Conservation (phyloP, 2,888 invertebrate species). For the Catocala nupta region DNA sequence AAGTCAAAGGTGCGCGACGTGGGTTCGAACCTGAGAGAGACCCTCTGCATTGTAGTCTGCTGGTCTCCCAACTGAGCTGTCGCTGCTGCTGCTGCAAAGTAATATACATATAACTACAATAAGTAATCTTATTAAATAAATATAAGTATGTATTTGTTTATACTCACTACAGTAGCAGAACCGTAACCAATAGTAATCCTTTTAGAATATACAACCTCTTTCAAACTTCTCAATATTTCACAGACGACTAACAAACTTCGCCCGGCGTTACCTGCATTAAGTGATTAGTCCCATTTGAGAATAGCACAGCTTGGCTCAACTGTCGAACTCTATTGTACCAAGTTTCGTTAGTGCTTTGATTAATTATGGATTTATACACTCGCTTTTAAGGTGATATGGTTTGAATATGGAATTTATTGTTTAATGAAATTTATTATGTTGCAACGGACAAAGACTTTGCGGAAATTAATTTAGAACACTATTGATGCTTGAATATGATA, state of each 20-base stretch:
- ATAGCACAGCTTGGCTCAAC: conserved; percentile 72
- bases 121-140: too few relatives aligned
- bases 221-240: conserved; percentile 80
- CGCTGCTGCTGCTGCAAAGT: too few relatives aligned
- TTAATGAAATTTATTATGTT: neutral
- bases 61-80: too few relatives aligned
- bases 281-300: conserved; percentile 84
- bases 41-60: too few relatives aligned
- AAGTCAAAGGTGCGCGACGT: too few relatives aligned
- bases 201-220: conserved; percentile 60
- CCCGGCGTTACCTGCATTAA: conserved; percentile 74
- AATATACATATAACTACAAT: too few relatives aligned
- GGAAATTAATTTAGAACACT: too few relatives aligned
- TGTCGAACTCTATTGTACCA: conserved; percentile 60
- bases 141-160: too few relatives aligned
- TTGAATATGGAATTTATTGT: conserved; percentile 12
- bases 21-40: too few relatives aligned
- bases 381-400: conserved; percentile 7
- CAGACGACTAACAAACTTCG: conserved; percentile 64
- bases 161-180: neutral
- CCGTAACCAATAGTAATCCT: conserved; percentile 47
- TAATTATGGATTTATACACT: conserved; percentile 44
- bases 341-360: conserved; percentile 56
- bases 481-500: too few relatives aligned
- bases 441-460: too few relatives aligned